Evolutionary conservation across 2,113 vertebrate species (phyloP), one percentile per base, ranked within the genome.

Genomic region (Chionodraco myersi): DNA sequence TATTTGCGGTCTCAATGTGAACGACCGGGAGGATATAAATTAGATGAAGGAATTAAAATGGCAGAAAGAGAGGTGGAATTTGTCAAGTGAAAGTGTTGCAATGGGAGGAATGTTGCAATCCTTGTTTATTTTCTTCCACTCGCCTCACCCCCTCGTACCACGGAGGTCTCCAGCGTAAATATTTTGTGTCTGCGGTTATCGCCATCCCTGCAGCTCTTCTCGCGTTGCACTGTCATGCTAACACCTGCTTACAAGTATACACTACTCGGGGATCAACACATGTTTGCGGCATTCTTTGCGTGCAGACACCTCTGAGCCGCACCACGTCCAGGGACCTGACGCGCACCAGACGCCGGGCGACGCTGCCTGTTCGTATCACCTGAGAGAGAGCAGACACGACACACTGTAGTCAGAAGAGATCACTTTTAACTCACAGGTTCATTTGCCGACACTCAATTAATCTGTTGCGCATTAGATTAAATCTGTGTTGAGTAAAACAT

Each of bases 1-100:
- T 91, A 92, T 92, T 92, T 92, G 83, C 69, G 84, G 41, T 59
- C 60, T 75, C 0, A 23, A 67, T 53, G 86, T 77, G 79, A 90
- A 79, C 47, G 60, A 59, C 86, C 47, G 16, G n/a, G 45, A 62
- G 77, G 66, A 75, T 62, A 66, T 88, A 81, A 92, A 87, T 85
- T 66, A 5, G 69, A 71, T 44, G 9, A 51, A 30, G 23, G 56
- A 70, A 65, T 80, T 58, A 68, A 82, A 88, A 79, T 44, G 67
- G 81, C 72, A 58, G 48, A 23, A 62, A 45, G 73, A n/a, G 45
- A 73, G 63, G 62, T 71, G 81, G 82, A 87, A 80, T 89, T 76
- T 69, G 70, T 52, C 79, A 66, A 88, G 63, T 67, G 72, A 73
- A 72, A 45, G 52, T 79, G 68, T 66, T 60, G 75, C 63, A 80